These are phyloP conservation scores for Rhinella marina DNA, from an alignment of 2,797 vertebrate species.

Conservation along the genomic window DNA sequence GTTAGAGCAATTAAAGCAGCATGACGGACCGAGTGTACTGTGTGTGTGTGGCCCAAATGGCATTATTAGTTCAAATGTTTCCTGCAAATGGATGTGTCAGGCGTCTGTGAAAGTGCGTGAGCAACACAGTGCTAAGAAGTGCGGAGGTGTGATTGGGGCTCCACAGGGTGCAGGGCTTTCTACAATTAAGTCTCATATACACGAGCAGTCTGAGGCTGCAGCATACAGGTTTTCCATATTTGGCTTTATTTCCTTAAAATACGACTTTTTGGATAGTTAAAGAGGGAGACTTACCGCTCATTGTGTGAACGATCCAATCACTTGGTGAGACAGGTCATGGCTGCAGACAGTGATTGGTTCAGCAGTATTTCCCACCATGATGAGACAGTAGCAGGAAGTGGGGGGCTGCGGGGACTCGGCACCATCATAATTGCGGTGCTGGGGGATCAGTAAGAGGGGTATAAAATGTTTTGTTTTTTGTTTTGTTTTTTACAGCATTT, in stretches of 20 bases:
- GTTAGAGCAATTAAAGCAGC: neutral
- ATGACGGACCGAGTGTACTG: neutral
- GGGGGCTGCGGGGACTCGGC: no score
- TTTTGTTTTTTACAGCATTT: no score
- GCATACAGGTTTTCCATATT: neutral
- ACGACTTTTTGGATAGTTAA: no score
- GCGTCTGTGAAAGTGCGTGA: neutral
- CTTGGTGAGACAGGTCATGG: no score
- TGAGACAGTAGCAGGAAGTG: no score
- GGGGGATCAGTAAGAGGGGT: no score
- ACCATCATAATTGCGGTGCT: no score
- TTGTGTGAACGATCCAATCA: no score
- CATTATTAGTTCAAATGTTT: conserved; percentile 8
- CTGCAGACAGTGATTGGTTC: no score
- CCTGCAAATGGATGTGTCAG: neutral
- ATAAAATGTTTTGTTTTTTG: no score
- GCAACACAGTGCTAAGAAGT: neutral
- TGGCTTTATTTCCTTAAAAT: neutral
- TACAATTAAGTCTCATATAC: neutral
- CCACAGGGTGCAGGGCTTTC: neutral
- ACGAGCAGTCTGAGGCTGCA: neutral
- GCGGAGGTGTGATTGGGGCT: neutral
- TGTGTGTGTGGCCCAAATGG: neutral
- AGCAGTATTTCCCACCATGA: no score
- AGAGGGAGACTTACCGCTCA: no score